Evolutionary conservation across 2,113 vertebrate species (phyloP), one percentile per base, ranked within the genome.

Genomic region (Ptychochromis oligacanthus): DNA sequence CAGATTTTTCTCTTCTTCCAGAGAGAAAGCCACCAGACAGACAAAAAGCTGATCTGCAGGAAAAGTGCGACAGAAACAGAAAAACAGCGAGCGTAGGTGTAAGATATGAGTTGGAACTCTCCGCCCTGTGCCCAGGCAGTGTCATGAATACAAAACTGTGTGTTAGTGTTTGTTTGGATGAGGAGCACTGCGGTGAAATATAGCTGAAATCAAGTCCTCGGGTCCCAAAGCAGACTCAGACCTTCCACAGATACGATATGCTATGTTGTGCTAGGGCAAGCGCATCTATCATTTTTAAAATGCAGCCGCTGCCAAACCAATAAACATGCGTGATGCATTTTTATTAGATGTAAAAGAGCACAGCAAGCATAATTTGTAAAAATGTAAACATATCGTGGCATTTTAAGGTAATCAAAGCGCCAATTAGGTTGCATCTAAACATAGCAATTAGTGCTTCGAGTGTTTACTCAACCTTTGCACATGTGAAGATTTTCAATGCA

Each of bases 61-160:
- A 54, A 72, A 72, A 31, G 67, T 13, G 67, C 26, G 22, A 40
- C 31, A 43, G 59, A 64, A 40, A 79, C 5, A 36, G 36, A 49
- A 65, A 80, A 80, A 65, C n/a, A 67, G 58, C 8, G 9, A 55
- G 75, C 72, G 26, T 74, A 56, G 77, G 84, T 87, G 62, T 61
- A 81, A 74, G 77, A 85, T 80, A 78, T 75, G 84, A 86, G 84
- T 49, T 76, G 64, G 79, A 65, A 70, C 72, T 88, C 64, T 80
- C 20, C 14, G 60, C 77, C 74, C 79, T 86, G 60, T 26, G 82
- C 70, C 86, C 79, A 64, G 81, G 26, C 46, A 72, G 77, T 81
- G 85, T 61, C 80, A 77, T 84, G 87, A 82, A 89, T 88, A 89
- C 86, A 84, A 88, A 87, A 38, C 84, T 43, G n/a, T 61, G 76